These are phyloP conservation scores for Megathymus violae DNA, from an alignment of 1,140 invertebrate species.

Conservation along the genomic window DNA sequence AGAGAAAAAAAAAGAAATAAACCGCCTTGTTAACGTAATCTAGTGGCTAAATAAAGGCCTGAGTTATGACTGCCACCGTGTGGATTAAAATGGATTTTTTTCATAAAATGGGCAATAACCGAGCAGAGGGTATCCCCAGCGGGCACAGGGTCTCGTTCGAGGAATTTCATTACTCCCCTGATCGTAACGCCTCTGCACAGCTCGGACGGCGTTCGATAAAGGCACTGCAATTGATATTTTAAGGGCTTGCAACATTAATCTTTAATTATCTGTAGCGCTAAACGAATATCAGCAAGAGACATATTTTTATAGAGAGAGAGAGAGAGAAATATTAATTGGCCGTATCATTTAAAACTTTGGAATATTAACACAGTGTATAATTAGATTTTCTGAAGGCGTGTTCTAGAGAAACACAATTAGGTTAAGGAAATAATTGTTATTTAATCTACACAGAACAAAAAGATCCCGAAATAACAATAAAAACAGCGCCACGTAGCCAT, in stretches of 20 bases:
- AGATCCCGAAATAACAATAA: conserved; percentile 1
- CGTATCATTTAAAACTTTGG: no score
- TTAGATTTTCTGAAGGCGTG: conserved; percentile 14
- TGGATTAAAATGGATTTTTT: conserved; percentile 63
- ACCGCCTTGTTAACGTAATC: conserved; percentile 50
- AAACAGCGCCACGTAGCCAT: no score
- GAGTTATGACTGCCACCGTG: conserved; percentile 51
- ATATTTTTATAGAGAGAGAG: no score
- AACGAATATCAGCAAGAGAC: no score
- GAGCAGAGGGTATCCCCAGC: conserved; percentile 41
- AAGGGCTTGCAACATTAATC: conserved; percentile 3
- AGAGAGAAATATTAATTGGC: no score
- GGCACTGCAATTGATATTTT: conserved; percentile 28
- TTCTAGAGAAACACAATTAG: conserved; percentile 14
- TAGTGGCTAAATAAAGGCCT: conserved; percentile 63
- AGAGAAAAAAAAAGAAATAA: conserved; percentile 40
- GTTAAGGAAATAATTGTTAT: conserved; percentile 14
- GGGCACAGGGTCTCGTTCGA: conserved; percentile 39
- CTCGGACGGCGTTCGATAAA: conserved; percentile 24
- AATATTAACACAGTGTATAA: not conserved
- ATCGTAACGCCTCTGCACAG: conserved; percentile 48
- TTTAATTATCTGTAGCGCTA: conserved; percentile 10
- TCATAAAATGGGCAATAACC: conserved; percentile 62
- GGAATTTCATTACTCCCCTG: conserved; percentile 62
- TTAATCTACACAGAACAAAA: conserved; percentile 21